Evolutionary conservation across 2,888 invertebrate genomes (phyloP).

Genomic region (Bruchidius siliquastri): DNA sequence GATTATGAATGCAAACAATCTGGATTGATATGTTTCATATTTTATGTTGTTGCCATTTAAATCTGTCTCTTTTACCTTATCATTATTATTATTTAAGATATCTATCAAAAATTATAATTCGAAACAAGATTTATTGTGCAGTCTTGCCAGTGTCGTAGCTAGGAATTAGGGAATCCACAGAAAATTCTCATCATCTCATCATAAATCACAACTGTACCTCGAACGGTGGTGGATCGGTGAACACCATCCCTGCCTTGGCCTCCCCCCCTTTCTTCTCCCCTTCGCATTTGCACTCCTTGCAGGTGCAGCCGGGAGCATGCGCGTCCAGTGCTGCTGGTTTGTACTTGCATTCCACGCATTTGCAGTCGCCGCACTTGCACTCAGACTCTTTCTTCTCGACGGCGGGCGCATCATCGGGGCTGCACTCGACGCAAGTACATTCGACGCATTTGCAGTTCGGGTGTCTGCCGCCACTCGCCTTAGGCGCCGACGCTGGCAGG

Average conservation of each 20-base stretch:
- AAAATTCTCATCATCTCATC: too few relatives aligned
- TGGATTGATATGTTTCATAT: too few relatives aligned
- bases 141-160: too few relatives aligned
- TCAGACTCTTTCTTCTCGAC: not conserved
- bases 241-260: not conserved
- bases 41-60: too few relatives aligned
- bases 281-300: conserved; percentile 16
- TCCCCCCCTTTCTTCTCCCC: not conserved
- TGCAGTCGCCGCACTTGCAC: conserved; percentile 11
- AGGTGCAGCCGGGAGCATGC: conserved; percentile 13
- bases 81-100: too few relatives aligned
- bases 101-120: too few relatives aligned
- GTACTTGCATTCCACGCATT: conserved; percentile 15
- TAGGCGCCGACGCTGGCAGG: not conserved
- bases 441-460: conserved; percentile 5
- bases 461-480: not conserved
- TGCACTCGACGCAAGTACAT: conserved; percentile 11
- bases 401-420: conserved; percentile 1
- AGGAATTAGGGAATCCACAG: too few relatives aligned
- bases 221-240: conserved; percentile 19
- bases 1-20: too few relatives aligned
- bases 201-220: too few relatives aligned
- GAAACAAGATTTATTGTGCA: not conserved
- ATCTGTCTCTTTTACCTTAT: too few relatives aligned
- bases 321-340: conserved; percentile 1